Conservation (phyloP, 2,113 vertebrate genomes). For the Ailurus styani region DNA sequence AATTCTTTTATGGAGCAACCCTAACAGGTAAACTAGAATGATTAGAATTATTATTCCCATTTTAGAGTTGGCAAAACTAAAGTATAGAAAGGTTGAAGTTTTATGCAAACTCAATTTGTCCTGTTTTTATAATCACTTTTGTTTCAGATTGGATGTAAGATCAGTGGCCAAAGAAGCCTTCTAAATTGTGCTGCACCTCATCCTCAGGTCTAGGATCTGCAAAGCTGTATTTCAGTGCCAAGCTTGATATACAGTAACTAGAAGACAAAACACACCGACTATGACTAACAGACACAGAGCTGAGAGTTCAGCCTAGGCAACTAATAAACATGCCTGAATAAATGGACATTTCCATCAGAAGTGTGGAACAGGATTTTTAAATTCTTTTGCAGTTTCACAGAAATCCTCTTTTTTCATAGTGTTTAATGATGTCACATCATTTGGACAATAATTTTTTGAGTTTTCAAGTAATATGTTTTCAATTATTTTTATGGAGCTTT, state of each 20-base stretch:
- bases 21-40: background rate
- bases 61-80: slow-evolving; percentile 16
- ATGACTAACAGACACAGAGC: background rate
- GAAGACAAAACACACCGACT: background rate
- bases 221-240: background rate
- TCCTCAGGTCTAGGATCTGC: background rate
- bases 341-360: background rate
- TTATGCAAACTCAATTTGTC: background rate
- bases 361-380: background rate
- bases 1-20: background rate
- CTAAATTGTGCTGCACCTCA: background rate
- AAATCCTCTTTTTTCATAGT: background rate
- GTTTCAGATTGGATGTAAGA: background rate
- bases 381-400: background rate
- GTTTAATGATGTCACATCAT: background rate
- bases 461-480: background rate
- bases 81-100: background rate
- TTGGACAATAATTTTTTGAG: background rate
- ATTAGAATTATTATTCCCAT: background rate
- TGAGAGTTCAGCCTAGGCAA: slow-evolving; percentile 4
- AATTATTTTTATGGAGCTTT: slow-evolving; percentile 5
- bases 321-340: background rate
- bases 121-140: background rate
- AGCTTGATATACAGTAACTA: background rate
- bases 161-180: background rate